Evolutionary conservation across 2,888 invertebrate species (phyloP), one percentile per base, ranked within the genome.

Genomic region (Yponomeuta plumbellus): DNA sequence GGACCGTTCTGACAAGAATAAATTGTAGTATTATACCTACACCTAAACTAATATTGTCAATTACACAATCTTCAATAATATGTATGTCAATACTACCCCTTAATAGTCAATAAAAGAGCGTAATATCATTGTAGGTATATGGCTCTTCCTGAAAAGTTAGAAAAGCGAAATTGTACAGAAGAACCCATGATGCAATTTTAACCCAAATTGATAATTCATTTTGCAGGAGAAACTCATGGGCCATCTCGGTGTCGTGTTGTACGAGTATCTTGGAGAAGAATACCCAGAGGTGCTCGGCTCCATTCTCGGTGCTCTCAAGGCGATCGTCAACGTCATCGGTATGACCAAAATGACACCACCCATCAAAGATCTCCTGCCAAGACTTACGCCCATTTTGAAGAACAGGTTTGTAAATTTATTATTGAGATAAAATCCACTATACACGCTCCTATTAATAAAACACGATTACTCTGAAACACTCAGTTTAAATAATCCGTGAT

Each of bases 281-380:
- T 99, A 99, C 83, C 99, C 99, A 0, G 99, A 99, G 91, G 99
- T 99, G 11, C 91, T 99, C 72, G 99, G 99, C 57, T 98, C 98
- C 62, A 99, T 99, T 80, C 93, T 99, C 65, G 99, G 99, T 1
- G 99, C 99, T 0, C 90, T 99, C n/a, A 99, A 99, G 88, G 98
- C 98, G 0, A 99, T 99, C 74, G 99, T 99, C 6, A 99, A 99
- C 85, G 99, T 99, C 6, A 99, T 99, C 78, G 99, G 99, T 75
- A 99, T 99, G 99, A 99, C 99, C 0, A 99, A 99, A 91, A 99
- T 99, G 99, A 99, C 99, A 2, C 99, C 99, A 6, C 99, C 99
- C 1, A 99, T 99, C 78, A 99, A 99, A 91, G 99, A 99, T 92
- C 92, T 99, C 23, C 89, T 99, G 65, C 99, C 99, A 0, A 93